These are phyloP conservation scores for Monopterus albus DNA, from an alignment of 2,113 vertebrate genomes.

Conservation along the genomic window DNA sequence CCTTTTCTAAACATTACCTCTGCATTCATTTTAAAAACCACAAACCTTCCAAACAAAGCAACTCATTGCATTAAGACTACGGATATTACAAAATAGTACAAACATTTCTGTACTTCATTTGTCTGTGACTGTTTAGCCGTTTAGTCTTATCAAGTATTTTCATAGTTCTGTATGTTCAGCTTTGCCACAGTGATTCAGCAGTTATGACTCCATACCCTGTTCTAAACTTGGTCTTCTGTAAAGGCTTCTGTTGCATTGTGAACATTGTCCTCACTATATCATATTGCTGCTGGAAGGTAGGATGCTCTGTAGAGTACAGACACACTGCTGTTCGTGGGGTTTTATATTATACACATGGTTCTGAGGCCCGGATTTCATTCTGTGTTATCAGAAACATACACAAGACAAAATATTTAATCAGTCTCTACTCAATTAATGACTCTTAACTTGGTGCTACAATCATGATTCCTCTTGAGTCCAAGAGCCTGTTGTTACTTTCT, in stretches of 20 bases:
- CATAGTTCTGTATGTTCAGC: not conserved
- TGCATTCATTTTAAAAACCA: slow-evolving; percentile 7
- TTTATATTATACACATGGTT: not conserved
- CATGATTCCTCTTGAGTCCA: too few species aligned
- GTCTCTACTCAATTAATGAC: too few species aligned
- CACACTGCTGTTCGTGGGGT: not conserved
- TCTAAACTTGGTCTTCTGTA: not conserved
- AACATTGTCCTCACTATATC: slow-evolving; percentile 16
- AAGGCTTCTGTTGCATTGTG: slow-evolving; percentile 25
- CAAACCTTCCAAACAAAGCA: slow-evolving; percentile 12
- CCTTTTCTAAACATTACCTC: slow-evolving; percentile 1
- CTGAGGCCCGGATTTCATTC: too few species aligned
- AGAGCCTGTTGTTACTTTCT: too few species aligned
- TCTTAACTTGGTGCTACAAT: too few species aligned
- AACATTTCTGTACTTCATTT: not conserved
- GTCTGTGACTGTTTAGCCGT: not conserved
- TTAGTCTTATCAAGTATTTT: slow-evolving; percentile 5
- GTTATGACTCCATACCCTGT: slow-evolving; percentile 1
- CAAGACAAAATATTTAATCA: too few species aligned
- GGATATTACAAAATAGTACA: not conserved
- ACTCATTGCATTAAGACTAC: not conserved
- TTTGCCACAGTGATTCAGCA: not conserved
- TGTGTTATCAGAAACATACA: too few species aligned
- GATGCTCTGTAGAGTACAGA: not conserved
- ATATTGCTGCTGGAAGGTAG: slow-evolving; percentile 28